These are phyloP conservation scores for Sparus aurata DNA, from an alignment of 2,797 vertebrate genomes.

Conservation along the genomic window DNA sequence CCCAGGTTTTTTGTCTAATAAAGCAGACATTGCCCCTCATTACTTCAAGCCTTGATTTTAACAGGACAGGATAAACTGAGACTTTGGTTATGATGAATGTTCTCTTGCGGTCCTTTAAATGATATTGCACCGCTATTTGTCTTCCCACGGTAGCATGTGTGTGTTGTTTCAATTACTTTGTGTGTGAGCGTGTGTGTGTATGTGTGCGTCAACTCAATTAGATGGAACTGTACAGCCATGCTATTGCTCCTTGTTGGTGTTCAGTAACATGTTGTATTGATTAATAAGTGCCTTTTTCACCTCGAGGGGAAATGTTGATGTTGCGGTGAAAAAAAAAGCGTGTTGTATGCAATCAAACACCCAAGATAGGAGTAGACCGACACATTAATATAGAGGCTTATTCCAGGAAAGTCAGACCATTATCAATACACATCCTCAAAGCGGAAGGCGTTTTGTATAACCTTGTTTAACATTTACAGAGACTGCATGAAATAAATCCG, in stretches of 20 bases:
- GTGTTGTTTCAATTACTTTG: constrained; percentile 42
- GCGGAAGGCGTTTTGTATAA: constrained; percentile 19
- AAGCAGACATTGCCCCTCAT: constrained; percentile 35
- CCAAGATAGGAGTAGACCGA: constrained; percentile 40
- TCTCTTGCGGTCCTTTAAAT: constrained; percentile 56
- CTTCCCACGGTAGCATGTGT: constrained; percentile 42
- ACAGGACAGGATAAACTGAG: constrained; percentile 51
- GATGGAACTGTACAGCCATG: constrained; percentile 51
- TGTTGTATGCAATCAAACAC: constrained; percentile 40
- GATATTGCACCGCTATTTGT: constrained; percentile 55
- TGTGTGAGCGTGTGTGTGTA: constrained; percentile 15
- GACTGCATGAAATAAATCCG: constrained; percentile 36
- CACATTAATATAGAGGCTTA: constrained; percentile 32
- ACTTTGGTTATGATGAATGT: constrained; percentile 66
- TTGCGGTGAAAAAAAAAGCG: constrained; percentile 23
- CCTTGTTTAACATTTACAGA: constrained; percentile 30
- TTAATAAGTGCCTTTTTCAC: constrained; percentile 60
- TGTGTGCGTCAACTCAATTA: constrained; percentile 50
- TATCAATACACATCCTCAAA: constrained; percentile 30
- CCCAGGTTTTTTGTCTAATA: constrained; percentile 28
- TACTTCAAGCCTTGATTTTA: constrained; percentile 47
- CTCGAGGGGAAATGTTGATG: constrained; percentile 54
- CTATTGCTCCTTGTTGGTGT: constrained; percentile 46
- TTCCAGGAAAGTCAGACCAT: constrained; percentile 32
- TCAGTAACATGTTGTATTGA: constrained; percentile 64